Evolutionary conservation across 2,113 vertebrate species (phyloP).

Genomic region (Lycaon pictus): DNA sequence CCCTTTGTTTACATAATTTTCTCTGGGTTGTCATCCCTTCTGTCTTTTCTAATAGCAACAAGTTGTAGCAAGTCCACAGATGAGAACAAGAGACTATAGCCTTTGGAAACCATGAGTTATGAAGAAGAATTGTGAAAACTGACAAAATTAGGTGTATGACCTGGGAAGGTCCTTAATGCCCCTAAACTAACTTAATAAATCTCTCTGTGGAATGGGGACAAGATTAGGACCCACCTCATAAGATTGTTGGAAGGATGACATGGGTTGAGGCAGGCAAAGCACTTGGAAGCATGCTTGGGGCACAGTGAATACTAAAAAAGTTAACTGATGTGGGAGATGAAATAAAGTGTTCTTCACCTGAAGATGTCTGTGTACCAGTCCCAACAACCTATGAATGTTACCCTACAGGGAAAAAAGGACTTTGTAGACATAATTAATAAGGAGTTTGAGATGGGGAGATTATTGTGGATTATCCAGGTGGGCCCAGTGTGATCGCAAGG

Average conservation of each 20-base stretch:
- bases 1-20: neutral
- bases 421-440: neutral
- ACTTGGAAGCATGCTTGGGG: neutral
- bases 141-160: neutral
- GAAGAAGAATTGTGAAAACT: neutral
- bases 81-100: neutral
- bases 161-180: neutral
- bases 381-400: neutral
- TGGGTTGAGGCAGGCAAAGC: neutral
- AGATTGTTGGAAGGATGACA: neutral
- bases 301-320: neutral
- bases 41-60: neutral
- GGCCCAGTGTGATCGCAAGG: neutral
- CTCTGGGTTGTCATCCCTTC: neutral
- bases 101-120: neutral
- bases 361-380: neutral
- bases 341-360: neutral
- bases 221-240: neutral
- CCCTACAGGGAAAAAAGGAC: neutral
- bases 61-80: neutral
- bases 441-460: neutral
- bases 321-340: neutral
- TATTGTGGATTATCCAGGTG: neutral
- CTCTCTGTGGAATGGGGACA: neutral
- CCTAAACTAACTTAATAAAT: neutral